Base-by-base conservation (phyloP, 2,113 vertebrate genomes). In the Seriola dumerili region DNA sequence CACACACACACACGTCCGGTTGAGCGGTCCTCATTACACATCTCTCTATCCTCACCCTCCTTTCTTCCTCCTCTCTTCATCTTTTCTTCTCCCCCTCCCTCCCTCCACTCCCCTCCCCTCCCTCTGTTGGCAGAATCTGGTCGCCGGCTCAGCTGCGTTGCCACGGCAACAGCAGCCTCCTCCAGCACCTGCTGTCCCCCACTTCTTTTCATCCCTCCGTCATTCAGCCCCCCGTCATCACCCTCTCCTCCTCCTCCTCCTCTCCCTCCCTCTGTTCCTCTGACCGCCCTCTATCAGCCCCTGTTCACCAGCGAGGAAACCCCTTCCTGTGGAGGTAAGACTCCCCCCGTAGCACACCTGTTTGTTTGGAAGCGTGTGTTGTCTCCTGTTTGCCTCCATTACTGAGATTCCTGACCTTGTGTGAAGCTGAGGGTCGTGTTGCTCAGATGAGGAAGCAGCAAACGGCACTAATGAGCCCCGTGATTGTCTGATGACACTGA, bases 311-410 rank as follows among this genome's bases (percentile, higher is more conserved):
- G 88, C 92, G 92, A 91, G 95, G 94, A 89, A 95, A 92, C 92
- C 96, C 96, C 81, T 96, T 98, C 84, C 96, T 96, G 84, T 98
- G 97, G 97, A 99, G 98, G 98, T 99, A 98, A 99, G 97, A 75
- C 76, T 48, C 36, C 9, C 58, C 72, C 38, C 32, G 0, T 57
- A 44, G 72, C 79, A 57, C 80, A 32, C 67, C 78, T 67, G 75
- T 76, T 5, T 80, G 71, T 55, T 52, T 62, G 44, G 46, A 0
- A 17, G 54, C 78, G 57, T 69, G 70, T 34, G n/a, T 52, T 13
- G 38, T 23, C 25, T 17, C 34, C 13, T 23, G 42, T 65, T 76
- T 12, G 61, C 34, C 14, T 4, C 3, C 46, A 2, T 19, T 14
- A 25, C n/a, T 12, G 42, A 70, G 1, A n/a, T 32, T 58, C 34